Evolutionary conservation across 2,113 vertebrate species (phyloP), one percentile per base, ranked within the genome.

Genomic region (Rhineura floridana): DNA sequence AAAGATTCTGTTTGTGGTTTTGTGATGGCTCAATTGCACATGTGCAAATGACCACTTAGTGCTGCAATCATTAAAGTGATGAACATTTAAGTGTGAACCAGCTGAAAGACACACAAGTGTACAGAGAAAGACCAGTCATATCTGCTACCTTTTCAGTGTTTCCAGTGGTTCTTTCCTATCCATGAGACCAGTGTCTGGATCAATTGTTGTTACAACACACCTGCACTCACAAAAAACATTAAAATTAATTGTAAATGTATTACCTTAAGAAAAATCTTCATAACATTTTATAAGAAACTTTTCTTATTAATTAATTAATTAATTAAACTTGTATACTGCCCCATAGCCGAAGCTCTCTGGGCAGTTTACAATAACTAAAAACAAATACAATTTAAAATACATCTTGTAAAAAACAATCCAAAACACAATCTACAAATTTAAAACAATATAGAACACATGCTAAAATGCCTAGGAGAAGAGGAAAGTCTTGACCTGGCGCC

Each of bases 121-220:
- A n/a, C 17, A 77, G 21, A 65, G 28, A 85, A 83, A n/a, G 9
- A 88, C 10, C n/a, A 75, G 23, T 63, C 17, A 1, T 83, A 88
- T 93, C 87, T 90, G 90, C 21, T 96, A 99, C 98, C 97, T 98
- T 96, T 97, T 98, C 91, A 99, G 92, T 0, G 98, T 99, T 28
- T 98, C 96, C 94, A 99, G 96, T 0, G 98, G 98, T 91, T 99
- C 98, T 83, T 99, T 98, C 73, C 97, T 96, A 94, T 88, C 96
- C 1, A 98, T 96, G 39, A 98, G 48, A 3, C 98, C 99, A 0
- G 98, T 99, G 90, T 98, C 97, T 21, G 99, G 98, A 95, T 99
- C 96, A 87, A 99, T 96, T 0, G 98, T 99, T 80, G 98, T 99
- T 87, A 99, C 93, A 93, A 98, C 46, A 90, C 99, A 99, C 89